phyloP scores from a whole-genome alignment of 2,113 vertebrate species.

The Platysteira castanea region DNA sequence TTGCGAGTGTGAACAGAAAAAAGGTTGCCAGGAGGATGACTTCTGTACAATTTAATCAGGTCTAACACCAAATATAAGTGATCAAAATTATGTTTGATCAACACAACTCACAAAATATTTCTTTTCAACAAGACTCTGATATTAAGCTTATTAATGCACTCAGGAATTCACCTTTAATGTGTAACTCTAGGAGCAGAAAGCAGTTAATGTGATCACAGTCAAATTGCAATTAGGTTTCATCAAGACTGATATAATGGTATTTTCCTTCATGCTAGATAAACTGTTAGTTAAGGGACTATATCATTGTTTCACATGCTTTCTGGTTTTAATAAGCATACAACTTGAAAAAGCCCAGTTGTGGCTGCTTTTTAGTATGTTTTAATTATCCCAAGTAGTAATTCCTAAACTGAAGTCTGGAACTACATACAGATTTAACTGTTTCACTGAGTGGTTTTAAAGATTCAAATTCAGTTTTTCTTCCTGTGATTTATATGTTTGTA shows the following conservation, averaged over 20 bases:
- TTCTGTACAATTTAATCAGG: constrained; percentile 27
- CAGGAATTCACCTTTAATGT: constrained; percentile 35
- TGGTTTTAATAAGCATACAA: constrained; percentile 46
- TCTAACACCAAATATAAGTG: constrained; percentile 3
- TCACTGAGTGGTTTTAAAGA: not conserved
- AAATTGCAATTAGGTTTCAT: constrained; percentile 47
- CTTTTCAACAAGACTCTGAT: not conserved
- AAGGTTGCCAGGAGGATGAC: not conserved
- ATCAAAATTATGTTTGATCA: constrained; percentile 46
- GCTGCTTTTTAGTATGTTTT: constrained; percentile 13
- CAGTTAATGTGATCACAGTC: constrained; percentile 39
- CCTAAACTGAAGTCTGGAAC: not conserved
- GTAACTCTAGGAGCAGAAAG: constrained; percentile 28
- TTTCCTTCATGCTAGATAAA: constrained; percentile 64
- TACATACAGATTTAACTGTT: not conserved
- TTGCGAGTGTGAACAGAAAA: not conserved
- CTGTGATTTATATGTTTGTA: not conserved
- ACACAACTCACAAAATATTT: constrained; percentile 17
- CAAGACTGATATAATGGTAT: constrained; percentile 17
- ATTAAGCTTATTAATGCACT: constrained; percentile 3
- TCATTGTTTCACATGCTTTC: constrained; percentile 17
- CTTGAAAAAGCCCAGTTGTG: not conserved
- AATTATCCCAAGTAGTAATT: not conserved
- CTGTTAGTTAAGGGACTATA: constrained; percentile 45
- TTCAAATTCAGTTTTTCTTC: not conserved